Evolutionary conservation across 2,113 vertebrate genomes (phyloP).

Genomic region (Rhegmatorhina hoffmannsi): DNA sequence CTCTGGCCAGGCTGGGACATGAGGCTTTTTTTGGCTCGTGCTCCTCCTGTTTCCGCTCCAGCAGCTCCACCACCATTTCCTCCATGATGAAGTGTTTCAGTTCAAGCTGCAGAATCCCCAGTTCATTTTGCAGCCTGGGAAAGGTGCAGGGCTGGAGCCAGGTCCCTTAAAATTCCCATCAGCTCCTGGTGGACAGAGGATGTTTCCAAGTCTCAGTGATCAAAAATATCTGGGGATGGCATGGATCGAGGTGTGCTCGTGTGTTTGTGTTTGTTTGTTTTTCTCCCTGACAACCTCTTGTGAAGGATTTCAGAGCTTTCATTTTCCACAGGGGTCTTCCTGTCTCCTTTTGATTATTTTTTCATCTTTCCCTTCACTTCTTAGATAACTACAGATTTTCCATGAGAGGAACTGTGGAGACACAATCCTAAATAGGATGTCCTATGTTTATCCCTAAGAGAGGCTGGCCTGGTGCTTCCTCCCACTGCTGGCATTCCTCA

Average conservation of each 20-base stretch:
- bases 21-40: not conserved
- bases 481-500: not conserved
- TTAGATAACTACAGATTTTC: not conserved
- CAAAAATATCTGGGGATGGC: not conserved
- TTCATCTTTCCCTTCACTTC: not conserved
- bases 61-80: not conserved
- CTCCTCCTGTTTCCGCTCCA: rapidly evolving
- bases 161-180: not conserved
- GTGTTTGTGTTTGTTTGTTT: not conserved
- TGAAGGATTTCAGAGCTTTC: not conserved
- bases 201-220: not conserved
- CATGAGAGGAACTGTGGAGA: not conserved
- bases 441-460: not conserved
- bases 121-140: not conserved
- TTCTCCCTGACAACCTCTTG: not conserved
- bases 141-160: not conserved
- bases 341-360: not conserved
- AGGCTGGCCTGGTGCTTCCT: not conserved
- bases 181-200: not conserved
- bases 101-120: not conserved
- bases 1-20: not conserved
- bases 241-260: rapidly evolving
- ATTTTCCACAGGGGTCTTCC: not conserved
- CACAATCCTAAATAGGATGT: not conserved
- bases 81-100: rapidly evolving